Conservation (phyloP, 2,113 vertebrate genomes). For the Poeciliopsis prolifica region DNA sequence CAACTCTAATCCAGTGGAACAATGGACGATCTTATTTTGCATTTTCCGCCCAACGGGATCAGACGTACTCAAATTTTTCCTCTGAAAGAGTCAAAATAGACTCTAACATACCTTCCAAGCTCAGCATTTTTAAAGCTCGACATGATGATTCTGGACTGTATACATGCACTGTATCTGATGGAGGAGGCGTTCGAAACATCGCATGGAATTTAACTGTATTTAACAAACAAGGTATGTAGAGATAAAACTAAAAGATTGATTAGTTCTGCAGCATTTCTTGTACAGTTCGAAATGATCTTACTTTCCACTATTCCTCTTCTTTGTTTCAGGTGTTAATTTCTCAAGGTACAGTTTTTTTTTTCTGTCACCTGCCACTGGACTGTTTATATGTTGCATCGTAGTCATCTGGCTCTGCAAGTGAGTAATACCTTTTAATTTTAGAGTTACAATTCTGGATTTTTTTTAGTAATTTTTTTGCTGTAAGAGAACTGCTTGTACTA, state of each 20-base stretch:
- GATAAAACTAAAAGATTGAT: neutral
- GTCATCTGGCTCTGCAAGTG: constrained; percentile 37
- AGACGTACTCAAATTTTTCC: constrained; percentile 10
- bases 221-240: constrained; percentile 28
- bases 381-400: constrained; percentile 19
- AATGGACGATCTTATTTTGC: neutral
- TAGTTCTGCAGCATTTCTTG: neutral
- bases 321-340: neutral
- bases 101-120: fast-evolving
- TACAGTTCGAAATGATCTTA: neutral
- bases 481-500: too few species aligned
- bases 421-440: constrained; percentile 17
- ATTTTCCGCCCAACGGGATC: fast-evolving
- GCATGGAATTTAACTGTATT: constrained; percentile 41
- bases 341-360: neutral
- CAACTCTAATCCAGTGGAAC: neutral
- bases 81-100: constrained; percentile 30
- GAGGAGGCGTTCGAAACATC: fast-evolving
- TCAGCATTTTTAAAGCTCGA: constrained; percentile 19
- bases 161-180: fast-evolving
- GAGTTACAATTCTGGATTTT: too few species aligned
- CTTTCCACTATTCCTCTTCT: neutral
- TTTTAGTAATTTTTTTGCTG: too few species aligned
- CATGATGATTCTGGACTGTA: constrained; percentile 46
- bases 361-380: neutral